A percentile compares a stretch with the other conserved stretches of the same genome.
These are phyloP conservation scores for Ceraclea dissimilis DNA, from an alignment of 2,888 invertebrate species.

Conservation along the genomic window DNA sequence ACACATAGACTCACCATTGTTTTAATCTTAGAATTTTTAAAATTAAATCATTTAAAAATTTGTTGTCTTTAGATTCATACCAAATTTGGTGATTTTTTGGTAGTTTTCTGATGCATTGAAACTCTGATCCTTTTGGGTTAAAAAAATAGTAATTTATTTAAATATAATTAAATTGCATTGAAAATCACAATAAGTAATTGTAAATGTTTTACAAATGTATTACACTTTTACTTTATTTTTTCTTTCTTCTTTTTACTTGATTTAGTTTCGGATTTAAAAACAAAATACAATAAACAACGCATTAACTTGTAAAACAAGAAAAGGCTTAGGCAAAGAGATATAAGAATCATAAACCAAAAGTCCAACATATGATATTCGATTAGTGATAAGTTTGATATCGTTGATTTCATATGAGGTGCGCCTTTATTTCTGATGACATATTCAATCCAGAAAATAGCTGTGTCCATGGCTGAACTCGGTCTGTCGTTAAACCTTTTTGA, in stretches of 20 bases:
- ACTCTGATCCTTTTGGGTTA: too few relatives aligned
- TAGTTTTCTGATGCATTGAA: too few relatives aligned
- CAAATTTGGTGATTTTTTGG: too few relatives aligned
- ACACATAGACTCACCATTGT: too few relatives aligned
- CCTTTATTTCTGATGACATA: conserved; percentile 28
- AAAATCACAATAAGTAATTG: too few relatives aligned
- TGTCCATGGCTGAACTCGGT: conserved; percentile 26
- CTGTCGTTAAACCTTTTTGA: conserved; percentile 27
- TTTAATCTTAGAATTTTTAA: too few relatives aligned
- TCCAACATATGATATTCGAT: conserved; percentile 42
- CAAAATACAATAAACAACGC: background rate
- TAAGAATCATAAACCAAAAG: conserved; percentile 29
- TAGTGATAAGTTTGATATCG: conserved; percentile 35
- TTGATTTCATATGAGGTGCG: conserved; percentile 26
- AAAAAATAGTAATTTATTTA: too few relatives aligned
- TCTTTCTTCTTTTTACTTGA: background rate
- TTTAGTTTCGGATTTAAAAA: background rate
- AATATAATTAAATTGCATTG: too few relatives aligned
- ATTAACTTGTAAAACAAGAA: background rate
- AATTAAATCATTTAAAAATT: too few relatives aligned
- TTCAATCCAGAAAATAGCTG: conserved; percentile 28
- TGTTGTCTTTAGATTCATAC: too few relatives aligned
- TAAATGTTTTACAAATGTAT: too few relatives aligned
- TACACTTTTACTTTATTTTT: background rate
- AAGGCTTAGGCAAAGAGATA: background rate